phyloP scores from a whole-genome alignment of 2,888 invertebrate genomes.

The Aspidapion aeneum region DNA sequence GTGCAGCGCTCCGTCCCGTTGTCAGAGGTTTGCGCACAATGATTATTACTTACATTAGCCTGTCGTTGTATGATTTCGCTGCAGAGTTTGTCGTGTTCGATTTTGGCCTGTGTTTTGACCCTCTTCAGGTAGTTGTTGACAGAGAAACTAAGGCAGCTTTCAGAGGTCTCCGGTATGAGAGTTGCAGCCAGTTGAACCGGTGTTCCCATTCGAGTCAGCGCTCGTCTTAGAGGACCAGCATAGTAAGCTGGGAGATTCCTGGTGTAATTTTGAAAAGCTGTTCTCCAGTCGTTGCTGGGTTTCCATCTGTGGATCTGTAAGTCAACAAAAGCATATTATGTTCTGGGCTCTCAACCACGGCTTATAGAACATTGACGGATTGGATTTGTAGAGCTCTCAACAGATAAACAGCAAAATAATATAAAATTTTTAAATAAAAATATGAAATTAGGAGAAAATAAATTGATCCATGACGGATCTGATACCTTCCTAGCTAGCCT shows the following conservation, averaged over 20 bases:
- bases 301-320: slow-evolving; percentile 90
- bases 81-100: slow-evolving; percentile 85
- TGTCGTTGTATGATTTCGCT: slow-evolving; percentile 71
- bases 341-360: neutral
- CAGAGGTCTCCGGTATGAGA: slow-evolving; percentile 87
- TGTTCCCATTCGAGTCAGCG: slow-evolving; percentile 87
- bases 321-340: slow-evolving; percentile 53
- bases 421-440: too few relatives aligned
- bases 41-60: slow-evolving; percentile 42
- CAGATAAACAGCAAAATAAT: too few relatives aligned
- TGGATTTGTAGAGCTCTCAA: too few relatives aligned
- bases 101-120: slow-evolving; percentile 90
- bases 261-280: slow-evolving; percentile 90
- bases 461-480: too few relatives aligned
- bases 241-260: slow-evolving; percentile 98
- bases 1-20: too few relatives aligned
- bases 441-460: too few relatives aligned
- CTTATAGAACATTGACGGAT: too few relatives aligned
- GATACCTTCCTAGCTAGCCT: too few relatives aligned
- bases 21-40: too few relatives aligned
- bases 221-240: slow-evolving; percentile 81
- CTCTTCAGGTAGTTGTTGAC: slow-evolving; percentile 94
- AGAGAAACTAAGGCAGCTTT: slow-evolving; percentile 89
- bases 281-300: slow-evolving; percentile 88
- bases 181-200: slow-evolving; percentile 77